These are phyloP conservation scores for Bucorvus abyssinicus DNA, from an alignment of 2,797 vertebrate species.

Conservation along the genomic window DNA sequence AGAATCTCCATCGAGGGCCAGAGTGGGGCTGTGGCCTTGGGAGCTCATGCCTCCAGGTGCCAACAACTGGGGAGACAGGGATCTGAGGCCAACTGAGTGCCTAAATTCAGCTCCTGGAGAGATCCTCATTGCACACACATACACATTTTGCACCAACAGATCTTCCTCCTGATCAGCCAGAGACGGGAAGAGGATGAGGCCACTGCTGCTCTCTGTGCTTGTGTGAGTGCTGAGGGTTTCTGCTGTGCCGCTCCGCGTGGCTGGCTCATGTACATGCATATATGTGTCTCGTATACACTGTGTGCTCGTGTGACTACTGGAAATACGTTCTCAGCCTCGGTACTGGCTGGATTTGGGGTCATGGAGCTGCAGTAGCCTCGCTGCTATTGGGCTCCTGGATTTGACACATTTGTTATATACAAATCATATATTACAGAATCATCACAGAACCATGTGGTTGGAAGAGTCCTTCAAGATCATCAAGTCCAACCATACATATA, in stretches of 20 bases:
- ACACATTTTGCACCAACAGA: neutral
- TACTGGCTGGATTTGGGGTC: neutral
- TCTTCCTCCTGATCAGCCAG: neutral
- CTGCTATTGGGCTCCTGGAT: neutral
- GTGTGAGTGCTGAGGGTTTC: neutral
- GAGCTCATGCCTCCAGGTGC: neutral
- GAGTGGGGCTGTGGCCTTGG: neutral
- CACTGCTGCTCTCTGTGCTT: neutral
- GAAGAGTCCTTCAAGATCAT: too few species aligned
- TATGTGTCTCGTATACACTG: rapidly evolving
- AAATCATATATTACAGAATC: neutral
- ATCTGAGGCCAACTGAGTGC: neutral
- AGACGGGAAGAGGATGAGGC: neutral
- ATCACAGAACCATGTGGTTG: too few species aligned
- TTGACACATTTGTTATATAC: neutral
- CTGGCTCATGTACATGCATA: rapidly evolving
- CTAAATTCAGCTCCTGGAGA: neutral
- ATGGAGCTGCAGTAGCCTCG: neutral
- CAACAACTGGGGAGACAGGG: neutral
- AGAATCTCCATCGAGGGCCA: neutral
- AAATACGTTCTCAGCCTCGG: rapidly evolving
- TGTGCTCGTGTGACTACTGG: neutral
- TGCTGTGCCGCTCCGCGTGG: neutral
- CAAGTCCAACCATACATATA: too few species aligned
- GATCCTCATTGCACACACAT: neutral